Evolutionary conservation across 2,888 invertebrate genomes (phyloP), one percentile per base, ranked within the genome.

Genomic region (Tethea ocularis): DNA sequence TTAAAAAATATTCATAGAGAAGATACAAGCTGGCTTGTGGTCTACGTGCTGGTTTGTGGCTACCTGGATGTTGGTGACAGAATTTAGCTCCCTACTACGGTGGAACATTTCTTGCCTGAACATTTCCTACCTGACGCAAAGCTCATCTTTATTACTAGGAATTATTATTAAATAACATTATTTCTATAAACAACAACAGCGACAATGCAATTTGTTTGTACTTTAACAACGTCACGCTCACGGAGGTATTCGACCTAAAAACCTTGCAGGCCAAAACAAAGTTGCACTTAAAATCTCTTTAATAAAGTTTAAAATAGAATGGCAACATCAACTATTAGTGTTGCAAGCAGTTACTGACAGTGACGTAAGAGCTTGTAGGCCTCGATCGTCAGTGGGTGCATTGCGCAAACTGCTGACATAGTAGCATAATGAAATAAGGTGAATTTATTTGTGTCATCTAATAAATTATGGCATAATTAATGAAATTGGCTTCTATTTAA

Each of bases 351-450:
- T 68, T 33, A 36, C 59, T 64, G 62, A 64, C 61, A 69, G 58
- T 86, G 84, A 85, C 75, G 85, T 86, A 85, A 87, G 65, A 61
- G 63, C 67, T n/a, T 59, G 71, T 77, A 78, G 79, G 80, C 71
- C 67, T 68, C n/a, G n/a, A n/a, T 64, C 73, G 72, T 67, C 70
- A 71, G 33, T 13, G 2, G 62, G 61, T 60, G 52, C n/a, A 62
- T 79, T 75, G 61, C 76, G 74, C 71, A 79, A 80, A 57, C 52
- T 61, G 61, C 38, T 57, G 57, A 58, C 51, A 17, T 29, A 36
- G n/a, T 38, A 41, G 10, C 2, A 1, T 20, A 10, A 46, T 46
- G 15, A 41, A 41, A 20, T 46, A 20, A 46, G 46, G 20, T 46
- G 20, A 10, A 46, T 10, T 20, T 20, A 10, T 46, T 8, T 2